Evolutionary conservation across 2,797 vertebrate species (phyloP).

Genomic region (Crocidura indochinensis): DNA sequence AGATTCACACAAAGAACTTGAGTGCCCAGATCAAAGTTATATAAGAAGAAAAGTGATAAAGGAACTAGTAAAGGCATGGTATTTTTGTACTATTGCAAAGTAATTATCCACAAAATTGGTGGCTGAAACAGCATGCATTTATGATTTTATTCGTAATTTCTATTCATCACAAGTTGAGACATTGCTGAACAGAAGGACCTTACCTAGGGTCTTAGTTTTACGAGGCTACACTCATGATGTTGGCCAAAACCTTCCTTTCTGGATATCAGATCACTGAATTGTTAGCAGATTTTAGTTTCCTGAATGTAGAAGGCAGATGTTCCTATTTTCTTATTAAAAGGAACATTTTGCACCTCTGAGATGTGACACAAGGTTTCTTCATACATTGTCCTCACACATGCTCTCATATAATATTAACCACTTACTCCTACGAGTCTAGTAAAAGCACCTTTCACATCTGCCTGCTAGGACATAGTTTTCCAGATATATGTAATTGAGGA

Average conservation of each 20-base stretch:
- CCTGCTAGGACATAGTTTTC: neutral
- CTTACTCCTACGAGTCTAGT: neutral
- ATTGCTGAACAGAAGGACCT: neutral
- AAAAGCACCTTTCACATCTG: neutral
- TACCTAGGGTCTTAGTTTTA: neutral
- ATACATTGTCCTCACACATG: neutral
- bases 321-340: neutral
- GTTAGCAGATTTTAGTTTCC: neutral
- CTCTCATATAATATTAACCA: neutral
- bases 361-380: constrained; percentile 37
- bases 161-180: neutral
- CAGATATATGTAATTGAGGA: neutral
- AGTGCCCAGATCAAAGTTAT: neutral
- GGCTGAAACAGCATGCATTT: neutral
- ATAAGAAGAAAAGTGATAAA: constrained; percentile 3
- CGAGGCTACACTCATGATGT: neutral
- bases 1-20: neutral
- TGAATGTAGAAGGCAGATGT: neutral
- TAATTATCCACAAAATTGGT: neutral
- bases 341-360: neutral
- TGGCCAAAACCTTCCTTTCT: neutral
- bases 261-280: neutral
- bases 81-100: neutral
- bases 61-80: neutral
- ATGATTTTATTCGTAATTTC: neutral